A percentile compares a stretch with the other conserved stretches of the same genome.
Conservation (phyloP, 1,140 invertebrate genomes). For the Leptestheria dahalacensis region DNA sequence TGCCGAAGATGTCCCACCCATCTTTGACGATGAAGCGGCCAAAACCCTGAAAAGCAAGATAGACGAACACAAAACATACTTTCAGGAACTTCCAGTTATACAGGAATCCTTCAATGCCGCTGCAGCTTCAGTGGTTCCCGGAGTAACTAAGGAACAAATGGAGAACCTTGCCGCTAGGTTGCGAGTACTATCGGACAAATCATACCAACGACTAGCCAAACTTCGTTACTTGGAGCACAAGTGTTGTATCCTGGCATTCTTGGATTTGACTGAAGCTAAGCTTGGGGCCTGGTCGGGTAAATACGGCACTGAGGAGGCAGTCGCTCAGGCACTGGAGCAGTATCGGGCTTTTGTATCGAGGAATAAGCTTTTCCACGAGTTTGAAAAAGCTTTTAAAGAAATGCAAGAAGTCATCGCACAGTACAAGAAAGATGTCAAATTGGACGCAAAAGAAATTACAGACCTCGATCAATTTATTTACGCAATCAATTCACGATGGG, state of each 20-base stretch:
- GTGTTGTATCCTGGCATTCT: constrained; percentile 78
- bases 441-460: constrained; percentile 52
- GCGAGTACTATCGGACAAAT: constrained; percentile 46
- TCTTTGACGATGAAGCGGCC: constrained; percentile 71
- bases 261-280: constrained; percentile 76
- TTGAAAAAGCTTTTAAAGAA: constrained; percentile 77
- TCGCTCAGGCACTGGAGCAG: constrained; percentile 65
- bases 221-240: constrained; percentile 83
- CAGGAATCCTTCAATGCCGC: constrained; percentile 55
- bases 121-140: constrained; percentile 37
- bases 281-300: constrained; percentile 75
- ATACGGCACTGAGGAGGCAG: constrained; percentile 67
- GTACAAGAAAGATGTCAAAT: constrained; percentile 68
- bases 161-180: constrained; percentile 61
- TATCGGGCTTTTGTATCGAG: constrained; percentile 81
- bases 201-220: constrained; percentile 56
- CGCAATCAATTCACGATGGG: constrained; percentile 75
- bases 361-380: constrained; percentile 85
- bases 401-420: constrained; percentile 82
- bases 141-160: constrained; percentile 59
- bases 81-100: constrained; percentile 60
- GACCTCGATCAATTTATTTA: constrained; percentile 69
- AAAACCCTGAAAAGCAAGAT: constrained; percentile 69
- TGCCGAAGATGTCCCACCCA: constrained; percentile 56
- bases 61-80: constrained; percentile 78